A percentile compares a stretch with the other conserved stretches of the same genome.
Conservation (phyloP, 2,888 invertebrate genomes). For the Megaustenia siamemsis region DNA sequence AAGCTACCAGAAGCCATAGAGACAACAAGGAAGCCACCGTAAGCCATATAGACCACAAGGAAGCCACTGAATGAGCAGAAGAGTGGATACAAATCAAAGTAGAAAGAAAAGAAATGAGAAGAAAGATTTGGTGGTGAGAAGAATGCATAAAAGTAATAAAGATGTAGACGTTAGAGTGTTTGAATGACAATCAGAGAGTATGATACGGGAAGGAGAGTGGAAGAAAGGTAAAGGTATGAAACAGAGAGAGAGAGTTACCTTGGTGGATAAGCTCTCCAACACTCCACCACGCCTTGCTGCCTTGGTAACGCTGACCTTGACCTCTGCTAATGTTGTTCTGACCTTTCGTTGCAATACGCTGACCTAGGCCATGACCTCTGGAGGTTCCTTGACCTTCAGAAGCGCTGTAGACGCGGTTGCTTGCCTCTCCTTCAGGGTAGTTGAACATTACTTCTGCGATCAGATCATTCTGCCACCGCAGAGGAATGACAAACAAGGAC, state of each 20-base stretch:
- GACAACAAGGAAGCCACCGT: too few relatives aligned
- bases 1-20: too few relatives aligned
- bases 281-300: slow-evolving; percentile 74
- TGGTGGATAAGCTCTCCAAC: slow-evolving; percentile 66
- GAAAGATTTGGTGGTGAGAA: not conserved
- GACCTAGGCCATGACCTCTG: not conserved
- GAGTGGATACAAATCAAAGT: too few relatives aligned
- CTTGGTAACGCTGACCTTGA: slow-evolving; percentile 56
- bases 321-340: not conserved
- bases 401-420: slow-evolving; percentile 29
- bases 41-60: too few relatives aligned
- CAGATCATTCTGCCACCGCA: not conserved
- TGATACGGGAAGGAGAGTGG: too few relatives aligned
- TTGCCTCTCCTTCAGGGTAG: not conserved
- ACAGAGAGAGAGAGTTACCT: not conserved
- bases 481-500: not conserved
- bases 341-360: not conserved
- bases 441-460: slow-evolving; percentile 6
- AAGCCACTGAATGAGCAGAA: too few relatives aligned
- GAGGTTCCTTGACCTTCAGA: not conserved
- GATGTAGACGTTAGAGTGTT: too few relatives aligned
- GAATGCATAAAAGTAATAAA: too few relatives aligned
- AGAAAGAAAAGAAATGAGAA: not conserved
- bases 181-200: too few relatives aligned
- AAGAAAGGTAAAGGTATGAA: too few relatives aligned